Evolutionary conservation across 2,113 vertebrate genomes (phyloP).

Genomic region (Rutilus rutilus): DNA sequence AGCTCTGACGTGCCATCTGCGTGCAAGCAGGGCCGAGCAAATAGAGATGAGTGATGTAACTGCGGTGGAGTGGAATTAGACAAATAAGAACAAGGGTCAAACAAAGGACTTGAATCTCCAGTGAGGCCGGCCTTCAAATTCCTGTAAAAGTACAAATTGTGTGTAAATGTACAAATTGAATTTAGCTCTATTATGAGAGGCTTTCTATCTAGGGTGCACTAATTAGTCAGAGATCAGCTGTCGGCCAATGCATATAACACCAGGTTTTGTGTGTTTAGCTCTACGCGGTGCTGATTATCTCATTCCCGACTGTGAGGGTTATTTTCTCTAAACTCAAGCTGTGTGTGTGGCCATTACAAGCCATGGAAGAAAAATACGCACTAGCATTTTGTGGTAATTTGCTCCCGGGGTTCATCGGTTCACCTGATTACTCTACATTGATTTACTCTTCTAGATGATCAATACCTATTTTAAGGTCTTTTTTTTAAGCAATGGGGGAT

Average conservation of each 20-base stretch:
- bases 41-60: conserved; percentile 33
- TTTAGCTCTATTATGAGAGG: background rate
- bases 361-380: background rate
- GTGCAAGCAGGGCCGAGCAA: background rate
- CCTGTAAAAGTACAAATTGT: background rate
- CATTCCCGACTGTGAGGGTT: background rate
- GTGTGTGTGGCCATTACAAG: background rate
- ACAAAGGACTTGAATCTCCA: background rate
- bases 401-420: conserved; percentile 20
- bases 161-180: background rate
- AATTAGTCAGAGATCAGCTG: conserved; percentile 7
- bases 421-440: conserved; percentile 36
- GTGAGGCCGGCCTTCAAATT: background rate
- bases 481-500: background rate
- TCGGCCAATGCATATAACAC: background rate
- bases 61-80: conserved; percentile 26
- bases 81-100: conserved; percentile 19
- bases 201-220: background rate
- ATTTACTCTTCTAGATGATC: conserved; percentile 44
- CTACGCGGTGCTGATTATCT: background rate
- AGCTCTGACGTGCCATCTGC: conserved; percentile 50
- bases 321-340: background rate
- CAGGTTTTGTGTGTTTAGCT: background rate
- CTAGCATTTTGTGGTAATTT: conserved; percentile 28
- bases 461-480: conserved; percentile 23